Conservation (phyloP, 2,113 vertebrate species). For the Atractosteus spatula region DNA sequence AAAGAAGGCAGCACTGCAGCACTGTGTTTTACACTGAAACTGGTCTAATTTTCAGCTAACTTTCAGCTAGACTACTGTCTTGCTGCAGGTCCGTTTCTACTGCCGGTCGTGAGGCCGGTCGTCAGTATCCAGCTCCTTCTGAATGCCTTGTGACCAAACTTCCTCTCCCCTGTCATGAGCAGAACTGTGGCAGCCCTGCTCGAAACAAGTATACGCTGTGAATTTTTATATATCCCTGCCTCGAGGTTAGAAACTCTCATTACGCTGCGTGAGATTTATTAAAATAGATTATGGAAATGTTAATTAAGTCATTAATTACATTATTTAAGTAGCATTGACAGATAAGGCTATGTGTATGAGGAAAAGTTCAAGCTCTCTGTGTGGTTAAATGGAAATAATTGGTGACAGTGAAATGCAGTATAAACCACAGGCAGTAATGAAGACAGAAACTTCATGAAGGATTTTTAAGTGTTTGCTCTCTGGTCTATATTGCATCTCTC, state of each 20-base stretch:
- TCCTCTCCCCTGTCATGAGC: constrained; percentile 46
- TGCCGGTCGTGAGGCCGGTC: constrained; percentile 53
- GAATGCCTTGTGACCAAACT: constrained; percentile 46
- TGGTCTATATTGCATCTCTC: not conserved
- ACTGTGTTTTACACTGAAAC: no score
- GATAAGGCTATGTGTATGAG: constrained; percentile 52
- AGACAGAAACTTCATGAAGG: not conserved
- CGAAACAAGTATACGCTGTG: constrained; percentile 47
- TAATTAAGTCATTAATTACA: constrained; percentile 84
- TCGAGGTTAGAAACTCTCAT: constrained; percentile 70
- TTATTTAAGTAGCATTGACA: constrained; percentile 81
- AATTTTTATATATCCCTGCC: constrained; percentile 65
- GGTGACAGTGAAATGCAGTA: constrained; percentile 58
- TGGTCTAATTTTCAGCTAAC: no score
- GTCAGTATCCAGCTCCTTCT: constrained; percentile 51
- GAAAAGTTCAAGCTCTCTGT: constrained; percentile 49
- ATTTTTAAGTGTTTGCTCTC: not conserved
- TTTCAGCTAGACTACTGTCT: not conserved
- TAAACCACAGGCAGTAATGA: constrained; percentile 28
- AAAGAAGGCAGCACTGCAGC: no score
- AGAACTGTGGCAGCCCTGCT: constrained; percentile 37
- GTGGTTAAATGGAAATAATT: constrained; percentile 63
- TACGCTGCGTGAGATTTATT: constrained; percentile 77
- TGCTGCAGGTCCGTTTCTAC: constrained; percentile 42
- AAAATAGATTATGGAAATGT: constrained; percentile 81